Evolutionary conservation across 1,140 invertebrate genomes (phyloP).

Genomic region (Drosophila pseudoobscura): DNA sequence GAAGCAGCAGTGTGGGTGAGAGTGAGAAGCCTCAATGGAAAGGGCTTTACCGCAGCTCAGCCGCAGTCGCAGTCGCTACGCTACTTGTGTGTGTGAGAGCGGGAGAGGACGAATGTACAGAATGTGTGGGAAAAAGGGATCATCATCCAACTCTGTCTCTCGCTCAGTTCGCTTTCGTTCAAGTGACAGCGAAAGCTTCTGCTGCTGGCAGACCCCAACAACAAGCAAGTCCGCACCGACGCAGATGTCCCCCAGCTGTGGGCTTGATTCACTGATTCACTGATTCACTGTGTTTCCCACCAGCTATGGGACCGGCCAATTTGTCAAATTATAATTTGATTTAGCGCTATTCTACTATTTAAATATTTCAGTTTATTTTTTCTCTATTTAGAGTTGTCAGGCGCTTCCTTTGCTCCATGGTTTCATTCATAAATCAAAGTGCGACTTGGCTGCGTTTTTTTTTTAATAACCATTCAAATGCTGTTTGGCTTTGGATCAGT

Average conservation of each 20-base stretch:
- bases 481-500: background rate
- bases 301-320: conserved; percentile 26
- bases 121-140: background rate
- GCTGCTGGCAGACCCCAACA: background rate
- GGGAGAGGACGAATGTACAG: background rate
- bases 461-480: conserved; percentile 52
- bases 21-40: no score
- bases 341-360: conserved; percentile 42
- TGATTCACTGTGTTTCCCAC: background rate
- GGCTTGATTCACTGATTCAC: conserved; percentile 11
- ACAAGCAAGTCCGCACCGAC: no score
- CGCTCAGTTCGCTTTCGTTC: background rate
- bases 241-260: no score
- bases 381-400: no score
- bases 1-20: no score
- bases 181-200: conserved; percentile 5
- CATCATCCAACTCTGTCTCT: background rate
- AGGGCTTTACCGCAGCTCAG: no score
- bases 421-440: conserved; percentile 61
- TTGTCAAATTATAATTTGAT: conserved; percentile 70
- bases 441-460: conserved; percentile 39
- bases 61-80: no score
- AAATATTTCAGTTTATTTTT: no score
- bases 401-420: no score
- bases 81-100: no score